Base-by-base conservation (phyloP, 2,888 invertebrate species). In the Sesia apiformis region DNA sequence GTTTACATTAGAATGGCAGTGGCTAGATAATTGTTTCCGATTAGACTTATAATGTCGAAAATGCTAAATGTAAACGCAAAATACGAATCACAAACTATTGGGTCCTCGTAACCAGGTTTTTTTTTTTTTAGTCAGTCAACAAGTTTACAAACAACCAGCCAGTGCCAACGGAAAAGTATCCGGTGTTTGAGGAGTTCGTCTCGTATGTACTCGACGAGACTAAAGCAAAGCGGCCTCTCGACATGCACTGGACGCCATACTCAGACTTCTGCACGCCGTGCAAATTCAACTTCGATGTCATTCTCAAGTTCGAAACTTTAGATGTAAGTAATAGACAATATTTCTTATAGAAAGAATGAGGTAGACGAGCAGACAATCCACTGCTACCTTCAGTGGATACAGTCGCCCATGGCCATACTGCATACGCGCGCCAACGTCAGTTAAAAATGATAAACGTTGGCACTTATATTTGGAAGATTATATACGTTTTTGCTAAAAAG, bases 201-300 rank as follows among this genome's bases (percentile, higher is more conserved):
- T 87, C 92, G 53, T 96, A 95, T 86, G 90, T 96, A 23, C 76
- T 96, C 59, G 94, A 95, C 69, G 93, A 94, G 60, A 91, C 93
- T 57, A 90, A 87, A 57, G 89, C 88, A 4, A 92, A 92, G 41
- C 88, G 92, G 52, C 84, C 91, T 3, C 85, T 95, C 62, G 96
- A 96, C 75, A 96, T 96, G 95, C 96, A 96, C 75, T 96, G 96
- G 93, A 94, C 95, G n/a, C 95, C 96, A 0, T 93, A 95, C 64
- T 93, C 93, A 0, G 92, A 92, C 69, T 96, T 96, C 77, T 96
- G 96, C 75, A 96, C 96, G 41, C 96, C 96, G 0, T 96, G 96
- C 81, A 93, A 95, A 84, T 94, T 95, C 65, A 91, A 94, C 71
- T 95, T 96, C 69, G 94, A 95, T 74, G 91, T 95, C 53, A 94